Conservation (phyloP, 2,113 vertebrate species). For the Ceratotherium simum region DNA sequence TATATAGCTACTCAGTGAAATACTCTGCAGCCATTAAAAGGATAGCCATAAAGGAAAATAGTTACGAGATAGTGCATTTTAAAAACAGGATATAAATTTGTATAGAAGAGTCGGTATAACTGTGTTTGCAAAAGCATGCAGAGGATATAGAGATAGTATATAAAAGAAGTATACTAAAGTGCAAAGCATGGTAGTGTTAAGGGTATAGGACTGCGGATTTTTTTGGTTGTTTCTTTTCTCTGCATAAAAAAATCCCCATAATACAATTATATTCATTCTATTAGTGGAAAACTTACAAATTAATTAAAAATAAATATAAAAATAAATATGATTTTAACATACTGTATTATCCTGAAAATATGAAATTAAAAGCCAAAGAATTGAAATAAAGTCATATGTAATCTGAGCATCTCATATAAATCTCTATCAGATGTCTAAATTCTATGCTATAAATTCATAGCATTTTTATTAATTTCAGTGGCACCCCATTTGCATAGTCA, state of each 20-base stretch:
- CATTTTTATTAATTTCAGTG: constrained; percentile 1
- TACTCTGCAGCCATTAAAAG: background rate
- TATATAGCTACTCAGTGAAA: background rate
- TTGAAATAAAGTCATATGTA: background rate
- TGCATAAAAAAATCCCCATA: background rate
- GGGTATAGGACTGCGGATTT: fast-evolving
- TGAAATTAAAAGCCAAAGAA: constrained; percentile 31
- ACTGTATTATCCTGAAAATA: background rate
- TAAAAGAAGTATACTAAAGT: background rate
- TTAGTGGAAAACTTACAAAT: background rate
- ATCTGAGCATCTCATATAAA: background rate
- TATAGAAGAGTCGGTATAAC: background rate
- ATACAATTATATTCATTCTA: background rate
- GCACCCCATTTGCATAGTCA: background rate
- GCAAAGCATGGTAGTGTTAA: background rate
- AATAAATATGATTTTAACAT: background rate
- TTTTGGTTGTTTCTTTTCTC: background rate
- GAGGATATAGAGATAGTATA: no score
- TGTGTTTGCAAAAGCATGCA: background rate
- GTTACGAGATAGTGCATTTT: background rate
- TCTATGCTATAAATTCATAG: background rate
- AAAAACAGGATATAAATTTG: background rate
- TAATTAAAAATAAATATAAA: constrained; percentile 19
- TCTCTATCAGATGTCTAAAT: background rate
- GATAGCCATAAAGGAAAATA: background rate